Evolutionary conservation across 2,888 invertebrate species (phyloP).

Genomic region (Agriopis marginaria): DNA sequence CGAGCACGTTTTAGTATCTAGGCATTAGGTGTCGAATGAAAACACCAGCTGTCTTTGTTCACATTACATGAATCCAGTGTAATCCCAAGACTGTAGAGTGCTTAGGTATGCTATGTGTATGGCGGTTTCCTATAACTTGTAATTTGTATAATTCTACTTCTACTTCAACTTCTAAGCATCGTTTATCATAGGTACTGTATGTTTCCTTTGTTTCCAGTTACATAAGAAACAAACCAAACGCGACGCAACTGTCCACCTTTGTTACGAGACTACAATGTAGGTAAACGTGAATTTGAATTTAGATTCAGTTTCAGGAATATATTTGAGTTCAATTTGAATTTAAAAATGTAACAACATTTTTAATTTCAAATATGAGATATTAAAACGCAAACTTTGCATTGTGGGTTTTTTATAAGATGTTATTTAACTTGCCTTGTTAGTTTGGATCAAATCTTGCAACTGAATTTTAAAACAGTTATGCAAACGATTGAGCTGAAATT

Average conservation of each 20-base stretch:
- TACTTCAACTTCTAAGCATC: background rate
- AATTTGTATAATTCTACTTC: slow-evolving; percentile 13
- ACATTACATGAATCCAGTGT: slow-evolving; percentile 47
- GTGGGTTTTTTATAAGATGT: too few species aligned
- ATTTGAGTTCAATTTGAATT: background rate
- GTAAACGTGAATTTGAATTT: background rate
- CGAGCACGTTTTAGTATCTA: slow-evolving; percentile 36
- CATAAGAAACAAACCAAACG: slow-evolving; percentile 9
- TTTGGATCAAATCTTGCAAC: too few species aligned
- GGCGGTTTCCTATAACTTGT: slow-evolving; percentile 22
- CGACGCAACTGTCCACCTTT: slow-evolving; percentile 2
- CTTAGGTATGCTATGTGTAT: slow-evolving; percentile 15
- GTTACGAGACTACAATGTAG: slow-evolving; percentile 5
- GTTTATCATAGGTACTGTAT: background rate
- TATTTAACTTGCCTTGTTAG: too few species aligned
- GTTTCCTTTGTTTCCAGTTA: slow-evolving; percentile 26
- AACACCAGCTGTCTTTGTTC: slow-evolving; percentile 51
- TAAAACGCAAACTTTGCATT: too few species aligned
- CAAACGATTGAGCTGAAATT: too few species aligned
- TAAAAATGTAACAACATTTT: background rate
- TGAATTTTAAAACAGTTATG: too few species aligned
- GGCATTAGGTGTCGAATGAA: slow-evolving; percentile 59
- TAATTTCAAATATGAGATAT: too few species aligned
- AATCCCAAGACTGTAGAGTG: background rate
- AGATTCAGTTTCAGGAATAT: background rate